These are phyloP conservation scores for Myrmophylax atrothorax DNA, from an alignment of 2,113 vertebrate genomes.

Conservation along the genomic window DNA sequence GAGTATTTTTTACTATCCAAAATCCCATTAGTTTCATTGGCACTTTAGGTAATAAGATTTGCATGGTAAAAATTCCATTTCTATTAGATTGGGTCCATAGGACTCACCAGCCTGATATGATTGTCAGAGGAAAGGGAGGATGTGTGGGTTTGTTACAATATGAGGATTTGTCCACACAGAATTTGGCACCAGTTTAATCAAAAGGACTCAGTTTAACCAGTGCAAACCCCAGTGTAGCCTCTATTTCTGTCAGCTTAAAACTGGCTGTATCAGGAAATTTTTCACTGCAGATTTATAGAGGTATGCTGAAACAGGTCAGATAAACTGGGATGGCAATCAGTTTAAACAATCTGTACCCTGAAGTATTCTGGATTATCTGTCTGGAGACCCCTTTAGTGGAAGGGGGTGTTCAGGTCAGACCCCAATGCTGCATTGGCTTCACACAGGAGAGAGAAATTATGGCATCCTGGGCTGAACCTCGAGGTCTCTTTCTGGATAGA, in stretches of 20 bases:
- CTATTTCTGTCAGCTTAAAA: conserved; percentile 59
- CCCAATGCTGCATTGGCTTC: neutral
- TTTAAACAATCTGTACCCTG: neutral
- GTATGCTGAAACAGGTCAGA: neutral
- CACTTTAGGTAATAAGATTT: conserved; percentile 76
- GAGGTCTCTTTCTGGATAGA: neutral
- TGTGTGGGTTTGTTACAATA: conserved; percentile 67
- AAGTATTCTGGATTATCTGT: neutral
- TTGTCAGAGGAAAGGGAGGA: conserved; percentile 67
- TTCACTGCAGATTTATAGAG: neutral
- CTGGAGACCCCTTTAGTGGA: neutral
- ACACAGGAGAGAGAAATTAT: neutral
- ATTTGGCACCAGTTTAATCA: conserved; percentile 69
- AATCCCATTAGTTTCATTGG: conserved; percentile 63
- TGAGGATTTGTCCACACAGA: conserved; percentile 68
- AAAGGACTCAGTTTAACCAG: conserved; percentile 55
- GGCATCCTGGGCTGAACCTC: neutral
- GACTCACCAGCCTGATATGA: conserved; percentile 70
- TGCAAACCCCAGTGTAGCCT: conserved; percentile 45
- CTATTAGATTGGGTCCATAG: conserved; percentile 72
- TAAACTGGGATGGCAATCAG: neutral
- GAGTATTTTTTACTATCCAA: conserved; percentile 60
- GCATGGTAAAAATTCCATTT: conserved; percentile 76
- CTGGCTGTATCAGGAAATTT: conserved; percentile 26
- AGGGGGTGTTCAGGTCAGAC: neutral